Evolutionary conservation across 2,113 vertebrate genomes (phyloP), one percentile per base, ranked within the genome.

Genomic region (Promerops cafer): DNA sequence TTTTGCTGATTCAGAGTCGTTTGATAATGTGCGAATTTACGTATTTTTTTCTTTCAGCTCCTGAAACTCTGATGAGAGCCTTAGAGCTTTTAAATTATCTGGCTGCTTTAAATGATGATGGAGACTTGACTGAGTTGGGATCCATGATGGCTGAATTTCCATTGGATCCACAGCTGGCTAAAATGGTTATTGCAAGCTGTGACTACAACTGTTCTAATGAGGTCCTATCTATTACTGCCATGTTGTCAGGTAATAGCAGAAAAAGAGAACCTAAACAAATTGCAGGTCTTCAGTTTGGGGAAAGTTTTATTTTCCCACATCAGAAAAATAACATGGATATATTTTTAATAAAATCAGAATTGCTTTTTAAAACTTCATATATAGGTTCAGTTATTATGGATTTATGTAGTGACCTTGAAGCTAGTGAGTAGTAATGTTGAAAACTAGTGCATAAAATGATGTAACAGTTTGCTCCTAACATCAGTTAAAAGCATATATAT

Each of bases 91-190:
- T 99, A 97, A 99, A 99, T 98, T 99, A 99, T 91, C 96, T 99
- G 96, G 99, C 99, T 84, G 99, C 99, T 79, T 98, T 99, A 97
- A 99, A 99, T 87, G 99, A 99, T 59, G 98, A 99, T 77, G 99
- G 99, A 80, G 99, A 99, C 97, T 98, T 99, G 97, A 99, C 99
- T 14, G 99, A 99, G 96, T 97, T 99, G 97, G 99, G 99, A 96
- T 99, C 99, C 94, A 99, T 99, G 99, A 99, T 99, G 99, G 99
- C 99, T 33, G 99, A 99, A 96, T 99, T 99, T 97, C 99, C 99
- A 66, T 83, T 99, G 94, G 99, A 99, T 97, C 99, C 99, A 82
- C 99, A 99, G 94, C 98, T 99, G 94, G 99, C 99, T 98, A 99
- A 99, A 98, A 99, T 99, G 99, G 99, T 99, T 98, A 99, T 99